Conservation (phyloP, 2,888 invertebrate species). For the Graphium colonna region DNA sequence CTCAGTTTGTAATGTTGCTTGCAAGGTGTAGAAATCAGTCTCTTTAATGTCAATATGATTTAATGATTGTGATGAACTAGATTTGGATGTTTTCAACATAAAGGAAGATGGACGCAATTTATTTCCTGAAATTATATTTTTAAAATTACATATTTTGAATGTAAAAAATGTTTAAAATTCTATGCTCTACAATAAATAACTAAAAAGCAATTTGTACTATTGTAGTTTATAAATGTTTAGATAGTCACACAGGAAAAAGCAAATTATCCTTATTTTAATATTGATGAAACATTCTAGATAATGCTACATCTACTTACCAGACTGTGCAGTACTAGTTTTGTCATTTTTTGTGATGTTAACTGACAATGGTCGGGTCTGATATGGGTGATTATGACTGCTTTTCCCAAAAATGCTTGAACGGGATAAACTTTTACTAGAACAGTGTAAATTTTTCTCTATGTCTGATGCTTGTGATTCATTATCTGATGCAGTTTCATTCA, state of each 20-base stretch:
- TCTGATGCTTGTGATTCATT: constrained; percentile 89
- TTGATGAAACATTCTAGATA: neutral
- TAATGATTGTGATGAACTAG: constrained; percentile 71
- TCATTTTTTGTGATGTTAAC: constrained; percentile 72
- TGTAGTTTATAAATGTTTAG: no score
- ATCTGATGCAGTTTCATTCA: constrained; percentile 95
- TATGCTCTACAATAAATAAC: neutral
- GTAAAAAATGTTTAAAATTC: neutral
- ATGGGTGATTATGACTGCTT: constrained; percentile 69
- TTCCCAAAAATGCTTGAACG: constrained; percentile 67
- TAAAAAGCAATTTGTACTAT: neutral
- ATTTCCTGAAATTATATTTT: constrained; percentile 45
- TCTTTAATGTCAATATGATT: constrained; percentile 75
- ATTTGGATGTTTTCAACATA: constrained; percentile 65
- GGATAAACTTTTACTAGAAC: constrained; percentile 61
- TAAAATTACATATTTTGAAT: neutral
- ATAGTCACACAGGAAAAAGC: neutral
- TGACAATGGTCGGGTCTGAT: constrained; percentile 71
- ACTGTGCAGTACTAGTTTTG: constrained; percentile 61
- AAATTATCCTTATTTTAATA: neutral
- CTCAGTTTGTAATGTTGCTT: constrained; percentile 91
- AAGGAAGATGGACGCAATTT: constrained; percentile 69
- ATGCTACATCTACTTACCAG: constrained; percentile 53
- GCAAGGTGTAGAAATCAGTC: constrained; percentile 89
- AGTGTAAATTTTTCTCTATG: constrained; percentile 77